Evolutionary conservation across 2,113 vertebrate species (phyloP), one percentile per base, ranked within the genome.

Genomic region (Macquaria ambigua): DNA sequence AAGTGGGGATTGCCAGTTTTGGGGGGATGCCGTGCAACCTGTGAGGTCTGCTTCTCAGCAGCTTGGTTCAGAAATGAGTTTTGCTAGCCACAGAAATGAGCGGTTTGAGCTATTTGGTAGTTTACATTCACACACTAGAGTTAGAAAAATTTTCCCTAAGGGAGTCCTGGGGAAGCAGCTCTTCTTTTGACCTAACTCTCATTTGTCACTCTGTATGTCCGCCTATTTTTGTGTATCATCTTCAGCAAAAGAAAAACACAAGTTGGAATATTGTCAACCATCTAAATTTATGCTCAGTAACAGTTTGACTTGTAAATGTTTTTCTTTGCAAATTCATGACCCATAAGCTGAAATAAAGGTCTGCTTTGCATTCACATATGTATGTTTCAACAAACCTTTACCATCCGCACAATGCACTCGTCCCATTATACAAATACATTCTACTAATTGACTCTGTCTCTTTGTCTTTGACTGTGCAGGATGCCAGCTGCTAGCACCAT

Each of bases 401-500:
- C 16, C 48, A 53, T 28, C 21, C 18, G 50, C 41, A 41, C 48
- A 31, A 23, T 55, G 7, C 20, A 23, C 43, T 52, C 11, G 37
- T 2, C 3, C 31, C 21, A 63, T 53, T 52, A 15, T 69, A 56
- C 1, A 71, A 64, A 41, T 43, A 28, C 8, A 31, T 50, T 46
- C 15, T 31, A 15, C n/a, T 46, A 39, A 74, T 58, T 74, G 63
- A 80, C 58, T 53, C 68, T 85, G 20, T 78, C 0, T 34, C 2
- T 81, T 15, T 82, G 48, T 85, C 93, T 96, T 92, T 93, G 82
- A 87, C 59, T 90, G 25, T 92, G 85, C 90, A 95, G 93, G 90
- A 96, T 94, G 95, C 94, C 92, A 75, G 82, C 93, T 96, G 97
- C 96, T 98, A 97, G 97, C 97, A 97, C 93, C 89, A 98, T 99